Percentiles rank a stretch among this genome's conserved stretches.
Evolutionary conservation across 2,797 vertebrate species (phyloP).

Genomic region (Gorsachius magnificus): DNA sequence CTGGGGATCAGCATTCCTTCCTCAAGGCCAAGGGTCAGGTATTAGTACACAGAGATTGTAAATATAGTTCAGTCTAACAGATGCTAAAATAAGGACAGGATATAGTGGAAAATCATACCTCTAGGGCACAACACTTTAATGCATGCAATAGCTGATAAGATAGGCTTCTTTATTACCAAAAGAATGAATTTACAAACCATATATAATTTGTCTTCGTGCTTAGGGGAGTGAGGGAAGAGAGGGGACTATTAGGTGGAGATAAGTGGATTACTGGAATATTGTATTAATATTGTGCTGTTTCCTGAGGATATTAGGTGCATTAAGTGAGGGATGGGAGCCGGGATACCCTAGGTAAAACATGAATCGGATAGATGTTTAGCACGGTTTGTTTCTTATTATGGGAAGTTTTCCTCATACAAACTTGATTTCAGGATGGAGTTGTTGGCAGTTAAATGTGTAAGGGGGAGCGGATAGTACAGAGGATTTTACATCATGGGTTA

Average conservation of each 20-base stretch:
- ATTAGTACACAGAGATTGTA: background rate
- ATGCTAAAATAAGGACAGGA: slow-evolving; percentile 12
- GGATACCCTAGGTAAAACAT: background rate
- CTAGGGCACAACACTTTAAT: slow-evolving; percentile 13
- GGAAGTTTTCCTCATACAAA: background rate
- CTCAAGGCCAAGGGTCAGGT: slow-evolving; percentile 44
- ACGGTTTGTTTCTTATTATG: background rate
- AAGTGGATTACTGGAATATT: slow-evolving; percentile 14
- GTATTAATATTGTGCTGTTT: background rate
- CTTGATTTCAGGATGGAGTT: background rate
- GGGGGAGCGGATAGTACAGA: background rate
- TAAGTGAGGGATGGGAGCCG: background rate
- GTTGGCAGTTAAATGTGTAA: background rate
- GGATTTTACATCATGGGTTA: background rate
- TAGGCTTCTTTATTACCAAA: slow-evolving; percentile 53
- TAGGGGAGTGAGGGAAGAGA: background rate
- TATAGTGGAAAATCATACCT: slow-evolving; percentile 4
- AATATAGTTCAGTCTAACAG: background rate
- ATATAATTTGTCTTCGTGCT: slow-evolving; percentile 55
- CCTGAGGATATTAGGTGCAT: background rate
- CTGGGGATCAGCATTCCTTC: slow-evolving; percentile 25
- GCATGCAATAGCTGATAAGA: slow-evolving; percentile 51
- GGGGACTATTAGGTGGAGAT: slow-evolving; percentile 4
- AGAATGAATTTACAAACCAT: slow-evolving; percentile 57
- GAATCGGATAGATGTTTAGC: background rate